A percentile compares a stretch with the other conserved stretches of the same genome.
These are phyloP conservation scores for Menidia menidia DNA, from an alignment of 2,797 vertebrate species.

Conservation along the genomic window DNA sequence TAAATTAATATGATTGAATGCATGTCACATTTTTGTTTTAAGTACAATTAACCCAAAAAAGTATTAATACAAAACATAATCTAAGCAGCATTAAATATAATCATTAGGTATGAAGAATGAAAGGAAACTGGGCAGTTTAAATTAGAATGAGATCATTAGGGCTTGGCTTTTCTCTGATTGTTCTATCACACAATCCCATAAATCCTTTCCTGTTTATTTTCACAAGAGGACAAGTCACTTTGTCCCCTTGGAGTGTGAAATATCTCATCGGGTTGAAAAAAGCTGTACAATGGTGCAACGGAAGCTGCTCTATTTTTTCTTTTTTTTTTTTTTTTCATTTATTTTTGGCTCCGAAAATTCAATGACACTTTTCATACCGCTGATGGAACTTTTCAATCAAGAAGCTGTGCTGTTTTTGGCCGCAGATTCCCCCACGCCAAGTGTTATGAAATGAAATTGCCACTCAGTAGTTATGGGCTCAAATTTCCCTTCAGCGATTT, in stretches of 20 bases:
- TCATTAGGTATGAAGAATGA: not conserved
- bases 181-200: not conserved
- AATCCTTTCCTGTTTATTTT: not conserved
- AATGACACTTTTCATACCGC: constrained; percentile 52
- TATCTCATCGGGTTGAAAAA: constrained; percentile 16
- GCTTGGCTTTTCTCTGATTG: not conserved
- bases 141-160: not conserved
- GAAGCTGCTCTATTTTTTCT: constrained; percentile 22
- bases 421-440: constrained; percentile 46
- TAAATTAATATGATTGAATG: not conserved
- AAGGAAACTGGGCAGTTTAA: not conserved
- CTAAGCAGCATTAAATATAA: no score
- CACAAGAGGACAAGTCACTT: not conserved
- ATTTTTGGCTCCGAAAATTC: constrained; percentile 30
- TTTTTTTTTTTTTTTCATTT: constrained; percentile 1
- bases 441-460: constrained; percentile 56
- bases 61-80: not conserved
- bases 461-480: constrained; percentile 54
- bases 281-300: constrained; percentile 2
- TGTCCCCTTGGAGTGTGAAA: not conserved
- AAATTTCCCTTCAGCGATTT: constrained; percentile 62
- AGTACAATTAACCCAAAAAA: not conserved
- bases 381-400: constrained; percentile 68
- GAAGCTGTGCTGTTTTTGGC: constrained; percentile 13
- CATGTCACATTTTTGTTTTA: not conserved